Conservation (phyloP, 2,888 invertebrate genomes). For the Pristionchus arcanus region DNA sequence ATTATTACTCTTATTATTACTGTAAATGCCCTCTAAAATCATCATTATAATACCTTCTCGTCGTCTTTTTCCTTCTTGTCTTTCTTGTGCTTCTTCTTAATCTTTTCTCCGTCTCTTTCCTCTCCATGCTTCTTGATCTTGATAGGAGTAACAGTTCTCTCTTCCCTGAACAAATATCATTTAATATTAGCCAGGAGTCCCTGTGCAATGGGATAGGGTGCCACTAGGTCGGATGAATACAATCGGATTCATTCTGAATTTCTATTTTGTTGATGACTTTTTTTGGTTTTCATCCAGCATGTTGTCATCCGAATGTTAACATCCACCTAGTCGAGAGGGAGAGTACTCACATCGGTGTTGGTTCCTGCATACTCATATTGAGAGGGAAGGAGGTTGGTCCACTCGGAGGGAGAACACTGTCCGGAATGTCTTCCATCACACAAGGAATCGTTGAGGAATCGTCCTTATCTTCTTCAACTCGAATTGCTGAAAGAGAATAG, state of each 20-base stretch:
- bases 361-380: constrained; percentile 20
- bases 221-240: too few species aligned
- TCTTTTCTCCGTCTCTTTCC: constrained; percentile 27
- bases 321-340: too few species aligned
- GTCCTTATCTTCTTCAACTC: constrained; percentile 7
- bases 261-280: too few species aligned
- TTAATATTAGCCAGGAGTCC: neutral
- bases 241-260: too few species aligned
- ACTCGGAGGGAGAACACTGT: neutral
- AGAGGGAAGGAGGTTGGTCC: constrained; percentile 48
- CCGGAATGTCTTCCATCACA: neutral
- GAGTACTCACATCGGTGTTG: neutral
- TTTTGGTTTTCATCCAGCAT: too few species aligned
- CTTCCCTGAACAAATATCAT: neutral
- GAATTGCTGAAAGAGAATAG: neutral
- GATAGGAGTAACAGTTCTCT: constrained; percentile 50
- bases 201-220: neutral
- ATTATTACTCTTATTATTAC: neutral
- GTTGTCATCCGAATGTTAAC: too few species aligned
- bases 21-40: neutral
- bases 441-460: constrained; percentile 49
- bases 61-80: constrained; percentile 21
- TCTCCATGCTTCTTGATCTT: constrained; percentile 45
- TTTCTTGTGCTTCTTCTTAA: constrained; percentile 51
- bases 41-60: neutral